These are phyloP conservation scores for Vulpes vulpes DNA, from an alignment of 2,113 vertebrate genomes.

Conservation along the genomic window DNA sequence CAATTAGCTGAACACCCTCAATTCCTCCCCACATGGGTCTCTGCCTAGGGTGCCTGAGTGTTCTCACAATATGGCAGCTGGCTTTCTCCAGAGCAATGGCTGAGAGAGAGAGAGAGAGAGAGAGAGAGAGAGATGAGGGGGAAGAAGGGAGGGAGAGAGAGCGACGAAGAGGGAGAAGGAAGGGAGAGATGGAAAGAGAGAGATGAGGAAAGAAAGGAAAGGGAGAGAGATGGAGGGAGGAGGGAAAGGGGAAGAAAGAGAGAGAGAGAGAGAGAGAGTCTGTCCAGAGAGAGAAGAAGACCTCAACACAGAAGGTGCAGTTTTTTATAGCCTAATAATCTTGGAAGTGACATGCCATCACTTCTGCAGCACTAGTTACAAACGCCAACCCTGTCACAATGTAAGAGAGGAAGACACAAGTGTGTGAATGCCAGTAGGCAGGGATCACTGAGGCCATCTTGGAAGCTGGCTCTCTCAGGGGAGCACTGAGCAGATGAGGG, in stretches of 20 bases:
- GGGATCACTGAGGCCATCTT: background rate
- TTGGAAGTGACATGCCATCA: background rate
- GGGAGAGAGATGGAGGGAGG: too few species aligned
- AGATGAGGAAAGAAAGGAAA: background rate
- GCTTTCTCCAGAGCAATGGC: background rate
- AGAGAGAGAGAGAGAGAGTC: background rate
- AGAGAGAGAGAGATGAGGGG: background rate
- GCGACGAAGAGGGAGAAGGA: background rate
- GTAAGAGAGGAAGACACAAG: too few species aligned
- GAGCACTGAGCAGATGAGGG: background rate
- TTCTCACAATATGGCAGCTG: background rate
- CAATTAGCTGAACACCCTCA: background rate
- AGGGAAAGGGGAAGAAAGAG: too few species aligned
- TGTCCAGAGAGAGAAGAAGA: background rate
- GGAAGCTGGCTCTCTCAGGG: background rate
- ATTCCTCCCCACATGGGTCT: background rate
- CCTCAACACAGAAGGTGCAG: background rate
- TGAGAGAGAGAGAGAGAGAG: background rate
- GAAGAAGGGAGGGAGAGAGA: too few species aligned
- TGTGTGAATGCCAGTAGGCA: background rate
- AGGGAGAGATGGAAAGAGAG: background rate
- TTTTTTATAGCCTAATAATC: background rate
- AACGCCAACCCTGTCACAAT: background rate
- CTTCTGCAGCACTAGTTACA: background rate
- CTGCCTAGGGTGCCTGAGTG: background rate